A percentile compares a stretch with the other conserved stretches of the same genome.
Evolutionary conservation across 2,113 vertebrate species (phyloP).

Genomic region (Halichoeres trimaculatus): DNA sequence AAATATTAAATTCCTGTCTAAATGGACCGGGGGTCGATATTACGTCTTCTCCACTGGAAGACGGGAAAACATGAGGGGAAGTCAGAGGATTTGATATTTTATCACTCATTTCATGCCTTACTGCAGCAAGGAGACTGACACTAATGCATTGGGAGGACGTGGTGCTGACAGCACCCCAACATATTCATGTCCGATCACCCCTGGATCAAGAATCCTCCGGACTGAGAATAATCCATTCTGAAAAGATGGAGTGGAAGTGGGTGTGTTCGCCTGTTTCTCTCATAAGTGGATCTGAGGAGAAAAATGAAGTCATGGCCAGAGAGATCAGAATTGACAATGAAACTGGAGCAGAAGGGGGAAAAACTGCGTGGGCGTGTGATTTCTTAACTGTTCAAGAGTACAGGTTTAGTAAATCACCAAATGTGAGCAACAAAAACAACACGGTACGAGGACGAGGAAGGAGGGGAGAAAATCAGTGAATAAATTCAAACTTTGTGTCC

Average conservation of each 20-base stretch:
- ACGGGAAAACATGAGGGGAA: slow-evolving; percentile 35
- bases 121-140: slow-evolving; percentile 74
- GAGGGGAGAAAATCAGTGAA: slow-evolving; percentile 84
- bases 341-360: slow-evolving; percentile 28
- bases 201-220: slow-evolving; percentile 61
- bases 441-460: slow-evolving; percentile 28
- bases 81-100: slow-evolving; percentile 81
- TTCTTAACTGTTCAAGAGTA: slow-evolving; percentile 45
- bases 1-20: slow-evolving; percentile 85
- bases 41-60: slow-evolving; percentile 69
- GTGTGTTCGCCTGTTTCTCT: slow-evolving; percentile 65
- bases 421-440: slow-evolving; percentile 54
- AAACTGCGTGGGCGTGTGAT: slow-evolving; percentile 45
- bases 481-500: slow-evolving; percentile 97
- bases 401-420: slow-evolving; percentile 47
- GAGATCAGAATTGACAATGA: slow-evolving; percentile 63
- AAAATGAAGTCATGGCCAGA: slow-evolving; percentile 65
- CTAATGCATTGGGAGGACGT: slow-evolving; percentile 77
- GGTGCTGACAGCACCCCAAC: slow-evolving; percentile 75
- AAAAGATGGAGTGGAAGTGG: slow-evolving; percentile 67
- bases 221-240: slow-evolving; percentile 68
- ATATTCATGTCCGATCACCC: slow-evolving; percentile 71
- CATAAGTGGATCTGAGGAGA: slow-evolving; percentile 61
- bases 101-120: slow-evolving; percentile 80
- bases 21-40: slow-evolving; percentile 77